Evolutionary conservation across 2,888 invertebrate genomes (phyloP).

Genomic region (Embidobia sp.): DNA sequence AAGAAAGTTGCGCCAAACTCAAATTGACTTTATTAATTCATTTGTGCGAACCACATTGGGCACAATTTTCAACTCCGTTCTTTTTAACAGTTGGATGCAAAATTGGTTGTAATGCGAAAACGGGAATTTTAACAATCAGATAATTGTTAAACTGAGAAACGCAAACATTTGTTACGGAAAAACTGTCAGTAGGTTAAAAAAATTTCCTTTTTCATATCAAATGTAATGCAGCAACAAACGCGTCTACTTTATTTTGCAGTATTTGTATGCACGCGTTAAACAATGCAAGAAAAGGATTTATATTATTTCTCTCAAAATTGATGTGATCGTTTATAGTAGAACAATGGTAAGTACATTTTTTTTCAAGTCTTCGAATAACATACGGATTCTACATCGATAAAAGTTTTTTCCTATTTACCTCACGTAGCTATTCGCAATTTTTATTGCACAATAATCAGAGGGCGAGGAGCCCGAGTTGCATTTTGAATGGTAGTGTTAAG

Average conservation of each 20-base stretch:
- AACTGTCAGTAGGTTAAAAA: no score
- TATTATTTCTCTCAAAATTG: constrained; percentile 17
- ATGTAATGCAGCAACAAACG: neutral
- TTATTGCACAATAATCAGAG: constrained; percentile 39
- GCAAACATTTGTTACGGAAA: no score
- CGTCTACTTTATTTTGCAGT: neutral
- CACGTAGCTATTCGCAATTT: constrained; percentile 30
- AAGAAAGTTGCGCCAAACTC: constrained; percentile 48
- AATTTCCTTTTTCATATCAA: no score
- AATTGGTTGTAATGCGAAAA: constrained; percentile 7
- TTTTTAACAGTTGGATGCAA: constrained; percentile 22
- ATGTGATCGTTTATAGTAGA: constrained; percentile 17
- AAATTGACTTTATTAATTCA: constrained; percentile 58
- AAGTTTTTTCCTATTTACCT: constrained; percentile 28
- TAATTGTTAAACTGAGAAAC: no score
- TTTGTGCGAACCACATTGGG: constrained; percentile 28
- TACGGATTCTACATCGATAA: constrained; percentile 23
- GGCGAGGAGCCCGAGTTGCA: constrained; percentile 22
- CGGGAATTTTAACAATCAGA: neutral
- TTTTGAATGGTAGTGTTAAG: constrained; percentile 40
- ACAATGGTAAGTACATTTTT: constrained; percentile 32
- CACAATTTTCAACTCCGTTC: constrained; percentile 14
- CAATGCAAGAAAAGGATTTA: constrained; percentile 18
- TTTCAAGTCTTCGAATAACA: constrained; percentile 20
- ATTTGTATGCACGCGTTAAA: neutral